Base-by-base conservation (phyloP, 2,888 invertebrate species). In the Rhopalosiphum nymphaeae region DNA sequence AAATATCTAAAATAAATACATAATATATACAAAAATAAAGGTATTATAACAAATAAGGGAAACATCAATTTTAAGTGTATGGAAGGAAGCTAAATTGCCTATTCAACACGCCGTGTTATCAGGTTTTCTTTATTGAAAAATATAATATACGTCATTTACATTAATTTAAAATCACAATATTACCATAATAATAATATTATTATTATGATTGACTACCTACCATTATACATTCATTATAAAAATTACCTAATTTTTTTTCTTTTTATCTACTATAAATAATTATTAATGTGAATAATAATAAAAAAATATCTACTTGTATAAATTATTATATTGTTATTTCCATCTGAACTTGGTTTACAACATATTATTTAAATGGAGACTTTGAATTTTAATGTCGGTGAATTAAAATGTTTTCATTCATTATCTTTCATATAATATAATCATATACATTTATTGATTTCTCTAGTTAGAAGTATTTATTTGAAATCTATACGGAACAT, bases 51-150 rank as follows among this genome's bases (percentile, higher is more conserved):
- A 67, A 36, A 36, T n/a, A 67, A n/a, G 67, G 13, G 1, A n/a
- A n/a, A 36, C 1, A 67, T 16, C 36, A 2, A 78, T 36, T 36
- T 78, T 36, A 36, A 36, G 7, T 78, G 21, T 36, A 21, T 21
- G 9, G 21, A 21, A 78, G 36, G 21, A 67, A 78, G 21, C 78
- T 78, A 78, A 78, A 78, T 78, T 78, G 78, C 78, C 36, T 78
- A 78, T 78, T 78, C 78, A 78, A 78, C 9, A 78, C 78, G 78
- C 78, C 78, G 78, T 78, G 78, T 42, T 36, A 78, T 78, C 78
- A 78, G 36, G 36, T 78, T 78, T 36, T 78, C 21, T 36, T 36
- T 78, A 78, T 78, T 78, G 78, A 78, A 78, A 78, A 78, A 36
- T 36, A 78, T 67, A 67, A 13, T 67, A 67, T 67, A 67, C 36